phyloP scores from a whole-genome alignment of 1,140 invertebrate species.

The Grapholita molesta region DNA sequence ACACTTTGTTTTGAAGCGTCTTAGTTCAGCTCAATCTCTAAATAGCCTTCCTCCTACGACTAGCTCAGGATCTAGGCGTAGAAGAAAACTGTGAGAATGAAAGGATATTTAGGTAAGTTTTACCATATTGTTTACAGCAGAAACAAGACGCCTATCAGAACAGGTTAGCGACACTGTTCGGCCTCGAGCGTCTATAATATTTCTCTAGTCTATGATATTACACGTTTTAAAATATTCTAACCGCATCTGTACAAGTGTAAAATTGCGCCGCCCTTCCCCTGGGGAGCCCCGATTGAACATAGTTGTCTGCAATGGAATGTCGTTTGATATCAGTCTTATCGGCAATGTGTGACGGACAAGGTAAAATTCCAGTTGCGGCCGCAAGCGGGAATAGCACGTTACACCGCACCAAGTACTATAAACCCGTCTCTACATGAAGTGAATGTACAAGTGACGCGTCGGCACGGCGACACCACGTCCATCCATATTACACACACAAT shows the following conservation, averaged over 20 bases:
- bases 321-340: constrained; percentile 28
- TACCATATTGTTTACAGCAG: too few species aligned
- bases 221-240: background rate
- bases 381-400: background rate
- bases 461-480: too few species aligned
- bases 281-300: constrained; percentile 13
- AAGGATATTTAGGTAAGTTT: too few species aligned
- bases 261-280: constrained; percentile 21
- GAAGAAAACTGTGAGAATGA: too few species aligned
- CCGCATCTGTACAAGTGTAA: constrained; percentile 19
- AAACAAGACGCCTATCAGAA: constrained; percentile 45
- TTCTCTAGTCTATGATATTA: constrained; percentile 15
- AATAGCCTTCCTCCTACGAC: too few species aligned
- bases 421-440: too few species aligned
- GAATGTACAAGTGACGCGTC: too few species aligned
- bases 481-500: too few species aligned
- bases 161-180: constrained; percentile 25
- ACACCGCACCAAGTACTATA: too few species aligned
- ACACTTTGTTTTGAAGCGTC: too few species aligned
- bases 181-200: background rate
- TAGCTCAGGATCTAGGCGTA: too few species aligned
- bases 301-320: constrained; percentile 41
- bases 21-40: too few species aligned
- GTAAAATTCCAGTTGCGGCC: background rate
- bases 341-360: constrained; percentile 7